phyloP scores from a whole-genome alignment of 2,113 vertebrate genomes.

The Ctenodactylus gundi region DNA sequence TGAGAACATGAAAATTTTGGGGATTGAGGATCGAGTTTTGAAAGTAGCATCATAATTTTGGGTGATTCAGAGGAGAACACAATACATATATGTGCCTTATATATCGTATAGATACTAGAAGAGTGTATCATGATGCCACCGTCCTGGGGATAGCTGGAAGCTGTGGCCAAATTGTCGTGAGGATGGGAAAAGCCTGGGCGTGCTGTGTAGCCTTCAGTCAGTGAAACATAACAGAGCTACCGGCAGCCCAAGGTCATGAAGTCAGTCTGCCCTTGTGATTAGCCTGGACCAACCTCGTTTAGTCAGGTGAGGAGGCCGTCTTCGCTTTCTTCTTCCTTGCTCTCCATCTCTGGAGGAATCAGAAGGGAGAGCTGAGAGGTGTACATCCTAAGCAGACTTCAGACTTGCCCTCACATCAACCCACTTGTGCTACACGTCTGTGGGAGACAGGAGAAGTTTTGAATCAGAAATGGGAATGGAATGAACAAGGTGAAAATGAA shows the following conservation, averaged over 20 bases:
- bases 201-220: background rate
- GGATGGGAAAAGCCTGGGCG: too few species aligned
- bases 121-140: background rate
- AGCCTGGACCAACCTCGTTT: background rate
- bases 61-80: background rate
- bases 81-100: background rate
- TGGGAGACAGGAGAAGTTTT: background rate
- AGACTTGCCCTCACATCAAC: background rate
- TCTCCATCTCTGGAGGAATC: background rate
- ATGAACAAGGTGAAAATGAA: background rate
- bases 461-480: background rate
- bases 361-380: background rate
- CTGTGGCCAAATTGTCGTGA: background rate
- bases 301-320: background rate
- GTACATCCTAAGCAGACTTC: background rate
- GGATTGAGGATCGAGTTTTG: background rate
- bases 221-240: background rate
- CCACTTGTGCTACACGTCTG: background rate
- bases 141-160: background rate
- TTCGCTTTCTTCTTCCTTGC: background rate
- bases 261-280: background rate
- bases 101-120: too few species aligned
- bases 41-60: background rate
- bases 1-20: background rate
- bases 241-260: fast-evolving